Base-by-base conservation (phyloP, 2,888 invertebrate genomes). In the Hirtodrosophila alboralis region DNA sequence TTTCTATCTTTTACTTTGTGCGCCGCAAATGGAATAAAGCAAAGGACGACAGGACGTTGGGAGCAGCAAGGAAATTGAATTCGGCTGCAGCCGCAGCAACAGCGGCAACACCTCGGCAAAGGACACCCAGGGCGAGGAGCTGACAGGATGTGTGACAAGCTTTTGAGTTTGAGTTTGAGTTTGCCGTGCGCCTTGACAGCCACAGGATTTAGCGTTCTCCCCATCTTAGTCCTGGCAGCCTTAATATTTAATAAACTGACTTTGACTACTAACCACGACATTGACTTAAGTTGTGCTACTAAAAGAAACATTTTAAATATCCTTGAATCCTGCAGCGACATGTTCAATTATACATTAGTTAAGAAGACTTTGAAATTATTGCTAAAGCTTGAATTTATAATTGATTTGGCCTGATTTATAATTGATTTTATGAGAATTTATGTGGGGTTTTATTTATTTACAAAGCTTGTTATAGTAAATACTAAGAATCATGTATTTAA, bases 241-340 rank as follows among this genome's bases (percentile, higher is more conserved):
- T 79, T 68, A 79, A 78, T 79, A 78, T 84, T 79, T 74, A 67
- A 84, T 78, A 74, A 73, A 63, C 63, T 62, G 59, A 66, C 83
- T 64, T 67, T 49, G 68, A 40, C 53, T 61, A 33, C 18, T 38
- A 31, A 6, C 43, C 26, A 6, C 47, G 40, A 60, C 52, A 72
- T 59, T 65, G 59, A 65, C 59, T 49, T 47, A 21, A 41, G 30
- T 41, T 13, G 12, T 5, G 44, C 12, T 12, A 31, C n/a, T 4
- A 8, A 27, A 14, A n/a, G n/a, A 36, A 54, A 28, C 44, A 27
- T 10, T 33, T 21, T 14, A 37, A 43, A n/a, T 12, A 28, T n/a
- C n/a, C n/a, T n/a, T n/a, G n/a, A n/a, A n/a, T n/a, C n/a, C n/a
- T n/a, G n/a, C n/a, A n/a, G n/a, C n/a, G n/a, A n/a, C n/a, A n/a